Evolutionary conservation across 2,797 vertebrate species (phyloP), one percentile per base, ranked within the genome.

Genomic region (Erethizon dorsatum): DNA sequence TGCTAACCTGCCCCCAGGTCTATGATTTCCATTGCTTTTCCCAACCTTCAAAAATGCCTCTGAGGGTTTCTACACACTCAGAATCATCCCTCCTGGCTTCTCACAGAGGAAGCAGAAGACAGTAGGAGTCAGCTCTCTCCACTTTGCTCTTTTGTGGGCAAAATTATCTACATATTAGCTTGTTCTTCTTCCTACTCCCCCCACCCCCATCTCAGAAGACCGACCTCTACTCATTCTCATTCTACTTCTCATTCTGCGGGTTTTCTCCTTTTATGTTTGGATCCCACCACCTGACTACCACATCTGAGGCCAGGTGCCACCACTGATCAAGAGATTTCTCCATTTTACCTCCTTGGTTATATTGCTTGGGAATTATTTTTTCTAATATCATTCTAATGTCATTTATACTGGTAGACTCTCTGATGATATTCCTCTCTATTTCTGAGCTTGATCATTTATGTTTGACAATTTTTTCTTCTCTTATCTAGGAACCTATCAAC

Each of bases 401-500:
- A 41, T 56, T 31, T 79, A 59, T 83, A 88, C 63, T 17, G 4
- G 10, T 33, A 61, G 15, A 59, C 8, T 92, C 24, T 69, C 85
- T 61, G 59, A 6, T 18, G 5, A 69, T 65, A 41, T 2, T n/a
- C 73, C 69, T 79, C 57, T 59, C 18, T 47, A 41, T 59, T 84
- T 14, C 28, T 63, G 65, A 78, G 86, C 67, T 20, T 41, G 26
- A 6, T 73, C 7, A 84, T 45, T 93, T 57, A 24, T 85, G 73
- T 71, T 94, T 37, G 56, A 31, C 80, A 50, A 63, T 41, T 79
- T 91, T 71, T 86, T 50, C 69, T 95, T 82, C n/a, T 28, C 1
- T 78, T 85, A 50, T 47, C 14, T 78, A 75, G 26, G 41, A 95
- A 93, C 80, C 71, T 85, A 77, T 93, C 15, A 90, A 26, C 79